Percentiles rank a stretch among this genome's conserved stretches.
Evolutionary conservation across 2,113 vertebrate species (phyloP).

Genomic region (Pygathrix nemaeus): DNA sequence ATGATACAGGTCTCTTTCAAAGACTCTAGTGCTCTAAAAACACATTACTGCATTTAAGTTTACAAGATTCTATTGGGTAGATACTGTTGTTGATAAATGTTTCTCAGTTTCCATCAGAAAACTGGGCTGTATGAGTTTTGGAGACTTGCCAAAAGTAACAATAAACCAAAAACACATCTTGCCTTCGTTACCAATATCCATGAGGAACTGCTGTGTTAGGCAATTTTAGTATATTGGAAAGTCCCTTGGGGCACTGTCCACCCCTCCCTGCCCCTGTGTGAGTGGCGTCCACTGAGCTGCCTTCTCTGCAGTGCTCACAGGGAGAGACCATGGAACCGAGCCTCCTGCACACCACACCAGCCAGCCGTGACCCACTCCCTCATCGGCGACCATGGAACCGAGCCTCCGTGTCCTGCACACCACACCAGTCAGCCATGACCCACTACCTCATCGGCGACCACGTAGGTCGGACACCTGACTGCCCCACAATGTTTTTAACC

Average conservation of each 20-base stretch:
- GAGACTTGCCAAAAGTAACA: too few relatives aligned
- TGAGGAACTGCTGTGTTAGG: background rate
- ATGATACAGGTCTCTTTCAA: background rate
- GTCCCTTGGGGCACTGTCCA: background rate
- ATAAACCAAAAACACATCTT: background rate
- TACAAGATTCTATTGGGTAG: background rate
- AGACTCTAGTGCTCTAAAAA: background rate
- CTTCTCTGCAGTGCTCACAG: background rate
- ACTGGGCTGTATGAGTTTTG: background rate
- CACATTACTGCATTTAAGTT: rapidly evolving
- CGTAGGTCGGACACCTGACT: background rate
- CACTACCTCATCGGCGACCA: rapidly evolving
- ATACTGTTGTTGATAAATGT: background rate
- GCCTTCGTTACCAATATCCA: too few relatives aligned
- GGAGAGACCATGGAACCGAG: too few relatives aligned
- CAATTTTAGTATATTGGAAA: rapidly evolving
- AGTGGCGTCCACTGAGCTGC: background rate
- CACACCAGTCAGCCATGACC: too few relatives aligned
- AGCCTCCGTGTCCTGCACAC: too few relatives aligned
- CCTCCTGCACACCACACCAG: too few relatives aligned
- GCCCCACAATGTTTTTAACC: background rate
- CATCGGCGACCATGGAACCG: rapidly evolving
- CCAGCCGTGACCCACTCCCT: too few relatives aligned
- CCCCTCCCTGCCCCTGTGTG: background rate
- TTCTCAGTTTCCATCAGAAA: background rate